Base-by-base conservation (phyloP, 2,797 vertebrate species). In the Psittacula derbiana region DNA sequence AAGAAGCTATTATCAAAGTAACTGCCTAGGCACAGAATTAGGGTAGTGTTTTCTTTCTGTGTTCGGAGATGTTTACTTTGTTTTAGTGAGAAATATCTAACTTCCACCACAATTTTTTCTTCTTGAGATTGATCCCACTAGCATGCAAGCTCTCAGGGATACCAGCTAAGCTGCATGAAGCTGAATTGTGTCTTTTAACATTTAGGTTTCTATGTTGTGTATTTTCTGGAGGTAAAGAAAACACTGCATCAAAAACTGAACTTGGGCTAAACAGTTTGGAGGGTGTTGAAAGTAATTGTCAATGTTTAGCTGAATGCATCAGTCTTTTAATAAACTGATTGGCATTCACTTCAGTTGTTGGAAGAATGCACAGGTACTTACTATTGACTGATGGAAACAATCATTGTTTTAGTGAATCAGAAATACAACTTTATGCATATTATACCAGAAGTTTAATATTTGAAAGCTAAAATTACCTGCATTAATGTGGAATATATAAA, bases 131-230 rank as follows among this genome's bases (percentile, higher is more conserved):
- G 20, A 19, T 60, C 31, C 20, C 46, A 47, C 12, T 31, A 43
- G 53, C 28, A 43, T 0, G 0, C 4, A 38, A 28, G 31, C 33
- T 64, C 40, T 41, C n/a, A 60, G 67, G 27, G 23, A 10, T 44
- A 25, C 14, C 40, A 30, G 19, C 40, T 46, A 16, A 55, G n/a
- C 24, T 80, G n/a, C 2, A 0, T 60, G 44, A 33, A 64, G 7
- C 36, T 64, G 16, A 43, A 30, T 11, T 57, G 16, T 38, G 8
- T 66, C 8, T 17, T 73, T 66, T 70, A 47, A 36, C 5, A 2
- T 44, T 62, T n/a, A 21, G 3, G 53, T 89, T 92, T 74, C 46
- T 58, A 0, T 28, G 8, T 21, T 47, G 47, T 24, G 2, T 70
- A 6, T 76, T 73, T 91, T 72, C 46, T 84, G 43, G 12, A 95